Percentiles rank a stretch among this genome's conserved stretches.
phyloP scores from a whole-genome alignment of 2,113 vertebrate genomes.

The Anser cygnoides region DNA sequence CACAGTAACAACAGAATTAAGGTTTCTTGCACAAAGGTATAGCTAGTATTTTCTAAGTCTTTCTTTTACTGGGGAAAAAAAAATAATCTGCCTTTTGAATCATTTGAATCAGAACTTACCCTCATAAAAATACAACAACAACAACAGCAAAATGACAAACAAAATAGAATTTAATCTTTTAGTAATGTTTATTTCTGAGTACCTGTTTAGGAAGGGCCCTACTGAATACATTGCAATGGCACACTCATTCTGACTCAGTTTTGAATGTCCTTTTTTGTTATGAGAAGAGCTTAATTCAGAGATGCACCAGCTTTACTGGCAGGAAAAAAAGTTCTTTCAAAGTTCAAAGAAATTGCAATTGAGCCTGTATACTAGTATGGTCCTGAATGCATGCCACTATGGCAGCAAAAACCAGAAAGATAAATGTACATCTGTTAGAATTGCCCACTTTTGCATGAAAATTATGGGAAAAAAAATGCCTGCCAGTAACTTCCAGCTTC shows the following conservation, averaged over 20 bases:
- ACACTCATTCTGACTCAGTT: not conserved
- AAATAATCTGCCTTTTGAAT: not conserved
- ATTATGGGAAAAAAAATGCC: not conserved
- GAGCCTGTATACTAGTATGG: not conserved
- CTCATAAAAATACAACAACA: not conserved
- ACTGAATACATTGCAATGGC: not conserved
- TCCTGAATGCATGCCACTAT: not conserved
- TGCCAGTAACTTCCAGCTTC: not conserved
- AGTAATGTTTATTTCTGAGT: not conserved
- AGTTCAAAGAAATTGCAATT: not conserved
- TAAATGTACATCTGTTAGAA: not conserved
- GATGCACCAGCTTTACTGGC: not conserved
- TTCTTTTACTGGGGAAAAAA: not conserved
- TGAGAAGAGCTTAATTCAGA: not conserved
- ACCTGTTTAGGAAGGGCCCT: not conserved
- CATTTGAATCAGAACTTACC: not conserved
- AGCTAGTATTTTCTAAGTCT: not conserved
- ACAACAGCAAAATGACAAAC: not conserved
- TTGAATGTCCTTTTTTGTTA: not conserved
- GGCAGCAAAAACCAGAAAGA: not conserved
- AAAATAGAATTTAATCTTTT: not conserved
- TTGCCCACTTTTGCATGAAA: not conserved
- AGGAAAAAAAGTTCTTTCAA: not conserved
- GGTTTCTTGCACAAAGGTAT: not conserved
- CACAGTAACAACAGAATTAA: not conserved